These are phyloP conservation scores for Riparia riparia DNA, from an alignment of 2,113 vertebrate genomes.

Conservation along the genomic window DNA sequence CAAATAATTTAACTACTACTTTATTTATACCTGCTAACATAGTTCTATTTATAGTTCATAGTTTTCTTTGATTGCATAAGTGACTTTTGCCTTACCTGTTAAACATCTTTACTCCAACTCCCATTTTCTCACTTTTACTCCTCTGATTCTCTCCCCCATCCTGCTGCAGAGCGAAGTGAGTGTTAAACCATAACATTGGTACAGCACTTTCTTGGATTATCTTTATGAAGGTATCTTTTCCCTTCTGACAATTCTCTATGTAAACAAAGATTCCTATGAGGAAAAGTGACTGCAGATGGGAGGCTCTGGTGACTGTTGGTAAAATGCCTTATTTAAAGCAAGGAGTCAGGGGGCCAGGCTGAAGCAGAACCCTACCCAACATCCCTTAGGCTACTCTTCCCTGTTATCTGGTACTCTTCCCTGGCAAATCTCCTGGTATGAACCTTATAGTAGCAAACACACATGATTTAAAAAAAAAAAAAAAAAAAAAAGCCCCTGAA, in stretches of 20 bases:
- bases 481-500: neutral
- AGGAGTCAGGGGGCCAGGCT: neutral
- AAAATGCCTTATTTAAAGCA: neutral
- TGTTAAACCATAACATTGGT: fast-evolving
- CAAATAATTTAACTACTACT: neutral
- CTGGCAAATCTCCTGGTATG: neutral
- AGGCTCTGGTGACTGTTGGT: neutral
- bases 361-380: neutral
- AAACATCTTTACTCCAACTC: neutral
- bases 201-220: neutral
- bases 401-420: neutral
- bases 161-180: neutral
- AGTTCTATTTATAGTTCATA: neutral
- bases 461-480: neutral
- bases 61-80: neutral
- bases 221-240: neutral
- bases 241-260: neutral
- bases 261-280: neutral
- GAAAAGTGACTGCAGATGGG: neutral
- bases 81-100: neutral
- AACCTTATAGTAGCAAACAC: neutral
- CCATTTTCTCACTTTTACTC: neutral
- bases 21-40: neutral
- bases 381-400: neutral
- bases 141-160: neutral